Percentiles rank a stretch among this genome's conserved stretches.
phyloP scores from a whole-genome alignment of 1,140 invertebrate genomes.

The Bombus sylvicola region DNA sequence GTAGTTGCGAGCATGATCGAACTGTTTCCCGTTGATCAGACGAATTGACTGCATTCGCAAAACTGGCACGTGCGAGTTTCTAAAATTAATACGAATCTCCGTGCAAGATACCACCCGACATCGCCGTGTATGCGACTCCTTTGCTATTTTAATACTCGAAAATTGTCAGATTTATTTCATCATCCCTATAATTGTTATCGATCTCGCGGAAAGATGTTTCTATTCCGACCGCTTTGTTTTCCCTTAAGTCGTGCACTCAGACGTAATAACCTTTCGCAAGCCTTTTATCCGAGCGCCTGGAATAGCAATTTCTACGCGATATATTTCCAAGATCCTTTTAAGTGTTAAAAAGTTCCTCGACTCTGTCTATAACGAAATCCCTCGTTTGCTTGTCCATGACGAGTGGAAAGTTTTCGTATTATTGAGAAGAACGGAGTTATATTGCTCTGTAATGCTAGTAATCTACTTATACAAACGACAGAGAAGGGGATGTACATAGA shows the following conservation, averaged over 20 bases:
- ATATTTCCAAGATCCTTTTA: not conserved
- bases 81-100: slow-evolving; percentile 55
- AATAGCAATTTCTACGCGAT: slow-evolving; percentile 13
- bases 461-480: slow-evolving; percentile 24
- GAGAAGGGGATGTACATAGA: not conserved
- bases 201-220: not conserved
- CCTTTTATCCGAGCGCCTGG: not conserved
- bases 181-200: not conserved
- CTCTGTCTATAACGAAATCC: slow-evolving; percentile 19
- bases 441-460: slow-evolving; percentile 28
- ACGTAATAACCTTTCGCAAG: not conserved
- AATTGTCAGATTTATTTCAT: not conserved
- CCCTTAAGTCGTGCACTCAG: not conserved
- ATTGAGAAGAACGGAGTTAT: slow-evolving; percentile 37
- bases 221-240: not conserved
- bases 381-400: not conserved
- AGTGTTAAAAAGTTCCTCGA: slow-evolving; percentile 14
- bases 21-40: slow-evolving; percentile 19
- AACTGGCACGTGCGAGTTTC: slow-evolving; percentile 48
- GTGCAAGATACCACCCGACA: not conserved
- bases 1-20: not conserved
- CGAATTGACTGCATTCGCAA: slow-evolving; percentile 46
- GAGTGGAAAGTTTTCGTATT: slow-evolving; percentile 27
- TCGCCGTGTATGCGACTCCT: not conserved
- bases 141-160: not conserved